Evolutionary conservation across 2,888 invertebrate species (phyloP), one percentile per base, ranked within the genome.

Genomic region (Lampropteryx suffumata): DNA sequence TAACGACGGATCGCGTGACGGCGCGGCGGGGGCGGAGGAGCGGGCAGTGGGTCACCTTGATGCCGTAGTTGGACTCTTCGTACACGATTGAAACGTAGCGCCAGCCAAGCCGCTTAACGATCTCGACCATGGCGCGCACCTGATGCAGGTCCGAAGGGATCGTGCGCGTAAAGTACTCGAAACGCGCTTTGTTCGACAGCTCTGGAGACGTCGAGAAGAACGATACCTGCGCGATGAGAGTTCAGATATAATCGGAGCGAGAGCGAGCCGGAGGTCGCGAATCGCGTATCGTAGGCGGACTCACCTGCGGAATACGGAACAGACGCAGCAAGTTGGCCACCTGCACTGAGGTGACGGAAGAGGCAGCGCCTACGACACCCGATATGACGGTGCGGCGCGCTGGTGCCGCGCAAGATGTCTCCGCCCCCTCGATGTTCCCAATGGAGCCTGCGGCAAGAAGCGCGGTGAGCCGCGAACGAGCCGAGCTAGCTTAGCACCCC

Each of bases 161-260:
- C 3, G 98, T 98, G 34, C 98, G 91, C 2, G 97, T 95, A 86
- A 98, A 98, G 82, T 95, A 98, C 73, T 98, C 98, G 81, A 98
- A 98, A 3, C 98, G 93, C 65, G 98, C 96, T 73, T 98, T 97
- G 90, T 97, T 98, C 62, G 97, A 97, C 59, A 98, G 89, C 79
- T 97, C 98, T 0, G 98, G 97, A 62, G 97, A 97, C 0, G 98
- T 98, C 0, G 98, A 98, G 89, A 98, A 98, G 86, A 97, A 98
- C 0, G 98, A 98, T 10, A 98, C 97, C 98, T 98, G 91, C 10
- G 17, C 5, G 43, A 2, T n/a, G 2, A 1, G 2, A 2, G 21
- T 3, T 21, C 21, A 5, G 21, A n/a, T n/a, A n/a, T n/a, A 5
- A 21, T 3, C 21, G 2, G 21, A 5, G 21, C 21, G 21, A 21